These are phyloP conservation scores for Diabrotica undecimpunctata DNA, from an alignment of 1,140 invertebrate genomes.

Conservation along the genomic window DNA sequence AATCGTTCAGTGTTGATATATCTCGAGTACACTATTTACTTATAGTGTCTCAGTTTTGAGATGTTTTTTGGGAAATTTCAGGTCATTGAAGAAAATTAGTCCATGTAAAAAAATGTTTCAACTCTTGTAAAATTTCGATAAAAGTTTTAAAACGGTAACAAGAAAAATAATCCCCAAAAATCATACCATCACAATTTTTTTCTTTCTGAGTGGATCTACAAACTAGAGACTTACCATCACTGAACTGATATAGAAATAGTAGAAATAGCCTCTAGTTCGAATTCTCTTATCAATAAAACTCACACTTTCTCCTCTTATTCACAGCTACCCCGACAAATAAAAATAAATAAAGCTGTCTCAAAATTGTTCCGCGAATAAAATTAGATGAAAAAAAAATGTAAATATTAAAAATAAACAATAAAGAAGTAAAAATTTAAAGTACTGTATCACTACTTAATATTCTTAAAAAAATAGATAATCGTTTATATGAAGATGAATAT, in stretches of 20 bases:
- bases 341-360: slow-evolving; percentile 27
- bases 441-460: slow-evolving; percentile 42
- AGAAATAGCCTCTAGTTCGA: slow-evolving; percentile 2
- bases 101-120: too few species aligned
- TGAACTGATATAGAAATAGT: not conserved
- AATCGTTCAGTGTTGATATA: too few species aligned
- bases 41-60: too few species aligned
- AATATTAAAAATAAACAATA: slow-evolving; percentile 24
- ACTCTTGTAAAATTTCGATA: too few species aligned
- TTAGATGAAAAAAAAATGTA: slow-evolving; percentile 28
- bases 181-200: too few species aligned
- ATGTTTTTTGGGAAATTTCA: too few species aligned
- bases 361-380: slow-evolving; percentile 24
- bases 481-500: slow-evolving; percentile 36
- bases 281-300: not conserved
- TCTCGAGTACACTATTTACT: too few species aligned
- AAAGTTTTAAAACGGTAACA: too few species aligned
- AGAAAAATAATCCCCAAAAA: too few species aligned
- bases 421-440: slow-evolving; percentile 26
- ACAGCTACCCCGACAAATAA: slow-evolving; percentile 13
- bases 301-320: not conserved
- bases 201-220: too few species aligned
- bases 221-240: too few species aligned
- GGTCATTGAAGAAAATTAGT: too few species aligned
- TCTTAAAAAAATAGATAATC: slow-evolving; percentile 46